phyloP scores from a whole-genome alignment of 2,797 vertebrate species.

The Poeciliopsis turneri region DNA sequence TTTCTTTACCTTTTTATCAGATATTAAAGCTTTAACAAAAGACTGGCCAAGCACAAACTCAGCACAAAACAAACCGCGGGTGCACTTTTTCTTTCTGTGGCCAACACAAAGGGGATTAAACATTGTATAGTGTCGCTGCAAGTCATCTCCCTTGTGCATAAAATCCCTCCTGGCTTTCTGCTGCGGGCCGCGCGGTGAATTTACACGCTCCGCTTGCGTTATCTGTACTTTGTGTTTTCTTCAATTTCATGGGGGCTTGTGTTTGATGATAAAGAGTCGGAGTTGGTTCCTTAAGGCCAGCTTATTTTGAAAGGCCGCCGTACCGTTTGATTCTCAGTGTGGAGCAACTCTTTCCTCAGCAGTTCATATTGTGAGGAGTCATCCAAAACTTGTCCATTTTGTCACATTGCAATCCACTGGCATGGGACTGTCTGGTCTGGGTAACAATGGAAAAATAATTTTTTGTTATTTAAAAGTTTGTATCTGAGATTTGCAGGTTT shows the following conservation, averaged over 20 bases:
- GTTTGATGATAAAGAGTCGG: constrained; percentile 58
- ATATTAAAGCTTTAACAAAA: constrained; percentile 30
- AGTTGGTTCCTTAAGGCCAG: constrained; percentile 46
- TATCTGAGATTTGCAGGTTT: not conserved
- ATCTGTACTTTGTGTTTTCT: constrained; percentile 60
- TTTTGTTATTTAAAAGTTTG: not conserved
- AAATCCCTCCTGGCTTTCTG: constrained; percentile 55
- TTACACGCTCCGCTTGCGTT: constrained; percentile 46
- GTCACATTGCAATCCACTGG: not conserved
- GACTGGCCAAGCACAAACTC: constrained; percentile 41
- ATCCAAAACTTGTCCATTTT: not conserved
- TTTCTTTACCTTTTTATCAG: constrained; percentile 19
- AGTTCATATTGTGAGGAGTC: constrained; percentile 3
- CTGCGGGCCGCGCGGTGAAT: constrained; percentile 34
- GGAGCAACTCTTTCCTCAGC: not conserved
- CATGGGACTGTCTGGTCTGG: not conserved
- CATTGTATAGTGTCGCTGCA: constrained; percentile 38
- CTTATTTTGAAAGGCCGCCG: constrained; percentile 28
- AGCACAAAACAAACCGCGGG: constrained; percentile 51
- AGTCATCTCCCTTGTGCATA: constrained; percentile 58
- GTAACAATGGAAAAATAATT: not conserved
- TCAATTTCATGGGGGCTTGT: constrained; percentile 63
- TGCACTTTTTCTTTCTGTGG: constrained; percentile 36
- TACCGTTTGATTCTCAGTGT: constrained; percentile 20
- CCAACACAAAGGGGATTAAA: constrained; percentile 54